Conservation (phyloP, 2,797 vertebrate genomes). For the Cryptoblepharus egeriae region DNA sequence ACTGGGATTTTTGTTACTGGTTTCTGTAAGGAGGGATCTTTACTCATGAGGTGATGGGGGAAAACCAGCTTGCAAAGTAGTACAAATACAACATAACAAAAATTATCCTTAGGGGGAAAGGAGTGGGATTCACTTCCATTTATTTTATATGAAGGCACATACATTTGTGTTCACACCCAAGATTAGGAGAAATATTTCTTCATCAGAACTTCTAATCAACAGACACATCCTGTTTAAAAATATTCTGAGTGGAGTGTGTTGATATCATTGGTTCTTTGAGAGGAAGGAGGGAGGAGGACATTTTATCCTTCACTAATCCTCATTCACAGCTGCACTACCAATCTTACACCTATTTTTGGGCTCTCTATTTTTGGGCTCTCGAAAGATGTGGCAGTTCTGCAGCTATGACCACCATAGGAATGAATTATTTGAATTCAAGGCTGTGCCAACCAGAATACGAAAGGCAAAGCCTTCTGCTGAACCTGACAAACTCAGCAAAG, state of each 20-base stretch:
- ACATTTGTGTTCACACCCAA: neutral
- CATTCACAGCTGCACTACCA: conserved; percentile 5
- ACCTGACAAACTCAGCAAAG: neutral
- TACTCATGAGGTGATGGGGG: neutral
- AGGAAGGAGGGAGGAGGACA: neutral
- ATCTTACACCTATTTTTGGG: conserved; percentile 15
- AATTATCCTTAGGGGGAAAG: too few species aligned
- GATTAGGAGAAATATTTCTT: too few species aligned
- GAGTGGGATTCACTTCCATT: neutral
- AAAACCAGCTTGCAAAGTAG: neutral
- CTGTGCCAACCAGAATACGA: neutral
- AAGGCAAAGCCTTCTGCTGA: neutral
- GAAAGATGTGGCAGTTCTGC: neutral
- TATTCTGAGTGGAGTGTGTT: accelerated
- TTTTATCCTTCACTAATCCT: conserved; percentile 5
- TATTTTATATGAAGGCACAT: neutral
- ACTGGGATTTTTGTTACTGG: too few species aligned
- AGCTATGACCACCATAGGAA: neutral
- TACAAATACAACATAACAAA: too few species aligned
- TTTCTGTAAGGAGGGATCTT: neutral
- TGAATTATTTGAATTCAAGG: conserved; percentile 4
- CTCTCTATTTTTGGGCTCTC: neutral
- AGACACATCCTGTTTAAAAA: neutral
- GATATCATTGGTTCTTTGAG: neutral
- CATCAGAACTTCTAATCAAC: accelerated